A percentile compares a stretch with the other conserved stretches of the same genome.
phyloP scores from a whole-genome alignment of 2,113 vertebrate genomes.

The Centrocercus urophasianus region DNA sequence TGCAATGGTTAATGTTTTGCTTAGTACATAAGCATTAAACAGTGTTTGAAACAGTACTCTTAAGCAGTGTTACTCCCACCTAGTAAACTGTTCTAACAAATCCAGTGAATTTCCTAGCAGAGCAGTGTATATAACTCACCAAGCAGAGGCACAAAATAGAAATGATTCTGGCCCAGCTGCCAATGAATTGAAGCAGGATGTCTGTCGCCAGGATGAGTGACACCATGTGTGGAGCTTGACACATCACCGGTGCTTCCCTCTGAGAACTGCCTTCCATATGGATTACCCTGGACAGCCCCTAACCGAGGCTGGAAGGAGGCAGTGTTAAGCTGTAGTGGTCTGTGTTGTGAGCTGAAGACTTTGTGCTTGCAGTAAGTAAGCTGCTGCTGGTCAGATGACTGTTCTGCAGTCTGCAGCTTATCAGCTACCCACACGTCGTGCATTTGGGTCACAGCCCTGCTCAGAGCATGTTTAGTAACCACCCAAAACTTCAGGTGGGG shows the following conservation, averaged over 20 bases:
- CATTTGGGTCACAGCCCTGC: constrained; percentile 34
- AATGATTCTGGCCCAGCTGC: background rate
- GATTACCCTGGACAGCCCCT: background rate
- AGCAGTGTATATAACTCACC: background rate
- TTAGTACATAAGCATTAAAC: background rate
- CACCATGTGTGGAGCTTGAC: background rate
- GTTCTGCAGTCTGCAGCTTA: background rate
- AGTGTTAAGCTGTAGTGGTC: background rate
- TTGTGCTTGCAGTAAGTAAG: background rate
- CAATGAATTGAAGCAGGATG: background rate
- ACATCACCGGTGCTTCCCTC: background rate
- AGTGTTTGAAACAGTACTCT: background rate
- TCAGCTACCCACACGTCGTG: constrained; percentile 44
- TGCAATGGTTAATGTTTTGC: background rate
- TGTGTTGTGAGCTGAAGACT: background rate
- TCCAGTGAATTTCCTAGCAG: background rate
- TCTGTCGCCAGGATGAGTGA: background rate
- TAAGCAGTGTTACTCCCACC: background rate
- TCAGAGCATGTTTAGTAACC: background rate
- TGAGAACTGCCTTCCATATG: background rate
- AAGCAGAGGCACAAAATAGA: background rate
- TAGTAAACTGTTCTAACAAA: background rate
- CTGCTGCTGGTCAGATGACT: constrained; percentile 29
- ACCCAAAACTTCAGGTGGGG: background rate
- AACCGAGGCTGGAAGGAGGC: background rate